Base-by-base conservation (phyloP, 2,888 invertebrate species). In the Axea sp. region DNA sequence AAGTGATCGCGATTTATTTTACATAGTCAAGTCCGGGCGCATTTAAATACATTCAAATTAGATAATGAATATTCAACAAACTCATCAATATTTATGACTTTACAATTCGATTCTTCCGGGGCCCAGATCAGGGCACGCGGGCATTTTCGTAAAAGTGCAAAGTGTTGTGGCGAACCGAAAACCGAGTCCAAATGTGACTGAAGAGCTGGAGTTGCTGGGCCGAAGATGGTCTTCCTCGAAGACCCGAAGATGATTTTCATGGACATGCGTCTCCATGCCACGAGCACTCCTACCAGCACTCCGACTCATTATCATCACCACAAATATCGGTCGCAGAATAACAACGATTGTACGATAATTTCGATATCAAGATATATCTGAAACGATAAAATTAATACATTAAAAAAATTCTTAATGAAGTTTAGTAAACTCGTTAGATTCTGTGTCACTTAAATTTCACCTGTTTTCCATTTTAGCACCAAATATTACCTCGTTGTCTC, bases 231-330 rank as follows among this genome's bases (percentile, higher is more conserved):
- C 77, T 87, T 87, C 76, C 78, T 87, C 45, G 87, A 87, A 81
- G 84, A 87, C 73, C 82, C 87, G 51, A 87, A 83, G 80, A 87
- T 87, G 87, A 86, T 87, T 74, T 87, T 87, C 76, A 83, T 86
- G 80, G 87, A 87, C 74, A 87, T 87, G 85, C 80, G 84, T 26
- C 80, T 87, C 47, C 85, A 86, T 78, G 87, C 87, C 7, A 86
- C 85, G 35, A 86, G 86, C 83, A 86, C 86, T 22, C 86, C 86
- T 14, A 87, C 87, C 3, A 82, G 80, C 59, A 87, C 85, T n/a
- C 85, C 86, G 0, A 85, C 82, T n/a, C 83, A 84, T 17, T 86
- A 80, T 43, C 82, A 84, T 31, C 82, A 78, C 45, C 80, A 73
- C 15, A 80, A 87, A 73, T 87, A 86, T 55, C 79, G 80, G 39